Conservation (phyloP, 1,140 invertebrate genomes). For the Diabrotica virgifera region DNA sequence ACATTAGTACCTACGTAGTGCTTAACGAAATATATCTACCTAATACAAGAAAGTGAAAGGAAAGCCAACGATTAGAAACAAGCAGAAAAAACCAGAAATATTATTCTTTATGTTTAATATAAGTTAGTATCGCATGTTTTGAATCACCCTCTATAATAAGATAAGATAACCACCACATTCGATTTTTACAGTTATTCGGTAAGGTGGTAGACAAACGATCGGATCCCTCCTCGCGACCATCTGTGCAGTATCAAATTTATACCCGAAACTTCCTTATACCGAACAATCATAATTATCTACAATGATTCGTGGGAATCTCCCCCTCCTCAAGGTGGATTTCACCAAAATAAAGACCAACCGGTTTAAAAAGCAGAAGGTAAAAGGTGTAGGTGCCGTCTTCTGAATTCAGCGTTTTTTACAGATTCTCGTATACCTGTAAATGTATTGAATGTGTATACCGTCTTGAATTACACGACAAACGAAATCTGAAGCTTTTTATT, state of each 20-base stretch:
- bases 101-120: too few species aligned
- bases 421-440: not conserved
- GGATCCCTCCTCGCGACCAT: not conserved
- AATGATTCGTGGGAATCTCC: conserved; percentile 1
- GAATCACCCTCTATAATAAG: not conserved
- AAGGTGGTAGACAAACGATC: not conserved
- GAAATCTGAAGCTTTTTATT: not conserved
- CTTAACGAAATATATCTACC: too few species aligned
- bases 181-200: not conserved
- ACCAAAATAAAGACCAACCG: not conserved
- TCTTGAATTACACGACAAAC: not conserved
- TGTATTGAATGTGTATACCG: not conserved
- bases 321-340: not conserved
- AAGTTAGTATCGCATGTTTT: not conserved
- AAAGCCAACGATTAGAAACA: too few species aligned
- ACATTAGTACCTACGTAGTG: too few species aligned
- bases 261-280: not conserved
- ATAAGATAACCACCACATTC: not conserved
- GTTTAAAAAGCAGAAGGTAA: not conserved
- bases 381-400: not conserved
- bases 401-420: not conserved
- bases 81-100: too few species aligned
- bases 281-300: not conserved
- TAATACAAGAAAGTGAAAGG: too few species aligned
- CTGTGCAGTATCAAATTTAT: not conserved